These are phyloP conservation scores for Dascyllus trimaculatus DNA, from an alignment of 2,113 vertebrate species.

Conservation along the genomic window DNA sequence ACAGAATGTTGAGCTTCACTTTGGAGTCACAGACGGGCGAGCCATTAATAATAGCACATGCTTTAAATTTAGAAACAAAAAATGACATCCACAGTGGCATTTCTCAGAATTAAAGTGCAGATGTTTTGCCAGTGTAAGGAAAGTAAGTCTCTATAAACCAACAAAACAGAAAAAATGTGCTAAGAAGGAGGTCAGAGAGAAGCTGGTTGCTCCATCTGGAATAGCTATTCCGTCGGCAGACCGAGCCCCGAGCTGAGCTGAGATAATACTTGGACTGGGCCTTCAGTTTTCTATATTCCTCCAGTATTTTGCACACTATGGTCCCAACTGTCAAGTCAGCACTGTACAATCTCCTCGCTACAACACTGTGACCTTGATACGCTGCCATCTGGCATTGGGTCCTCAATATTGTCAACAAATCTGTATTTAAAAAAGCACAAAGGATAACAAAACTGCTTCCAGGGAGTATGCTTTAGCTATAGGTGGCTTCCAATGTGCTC, in stretches of 20 bases:
- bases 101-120: slow-evolving; percentile 10
- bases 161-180: slow-evolving; percentile 38
- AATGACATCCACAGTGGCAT: background rate
- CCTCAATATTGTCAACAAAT: slow-evolving; percentile 10
- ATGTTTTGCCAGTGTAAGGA: slow-evolving; percentile 10
- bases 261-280: slow-evolving; percentile 50
- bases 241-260: slow-evolving; percentile 28
- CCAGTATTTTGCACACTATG: slow-evolving; percentile 42
- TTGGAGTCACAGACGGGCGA: background rate
- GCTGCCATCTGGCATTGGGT: slow-evolving; percentile 17
- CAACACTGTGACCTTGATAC: background rate
- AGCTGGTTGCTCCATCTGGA: slow-evolving; percentile 67
- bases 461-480: background rate
- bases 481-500: background rate
- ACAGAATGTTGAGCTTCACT: background rate
- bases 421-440: slow-evolving; percentile 6
- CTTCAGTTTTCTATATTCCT: slow-evolving; percentile 33
- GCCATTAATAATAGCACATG: background rate
- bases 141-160: slow-evolving; percentile 15
- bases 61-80: slow-evolving; percentile 15
- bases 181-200: slow-evolving; percentile 39
- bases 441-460: background rate
- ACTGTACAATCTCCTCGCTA: slow-evolving; percentile 5
- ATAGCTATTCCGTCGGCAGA: slow-evolving; percentile 45
- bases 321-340: slow-evolving; percentile 24